A percentile compares a stretch with the other conserved stretches of the same genome.
Conservation (phyloP, 1,140 invertebrate species). For the Amphibalanus amphitrite region DNA sequence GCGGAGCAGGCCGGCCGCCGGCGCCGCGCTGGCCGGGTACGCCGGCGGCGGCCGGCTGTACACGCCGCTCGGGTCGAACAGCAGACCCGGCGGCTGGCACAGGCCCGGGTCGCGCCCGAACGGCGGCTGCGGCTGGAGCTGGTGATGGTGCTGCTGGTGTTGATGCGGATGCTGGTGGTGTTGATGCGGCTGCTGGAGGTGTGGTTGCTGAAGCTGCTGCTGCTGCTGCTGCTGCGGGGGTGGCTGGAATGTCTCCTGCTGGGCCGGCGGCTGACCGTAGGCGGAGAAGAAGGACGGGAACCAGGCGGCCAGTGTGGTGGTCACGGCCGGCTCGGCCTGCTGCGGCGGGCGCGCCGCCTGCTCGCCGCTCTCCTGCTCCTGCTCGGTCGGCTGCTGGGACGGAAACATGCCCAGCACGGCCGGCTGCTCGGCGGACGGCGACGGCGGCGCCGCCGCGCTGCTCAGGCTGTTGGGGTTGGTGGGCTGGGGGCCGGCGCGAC, state of each 20-base stretch:
- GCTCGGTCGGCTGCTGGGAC: conserved; percentile 7
- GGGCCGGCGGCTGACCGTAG: conserved; percentile 20
- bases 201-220: conserved; percentile 15
- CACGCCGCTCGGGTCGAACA: conserved; percentile 15
- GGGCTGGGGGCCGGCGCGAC: too few relatives aligned
- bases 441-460: background rate
- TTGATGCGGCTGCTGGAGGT: conserved; percentile 14
- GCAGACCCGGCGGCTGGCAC: conserved; percentile 10
- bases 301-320: background rate
- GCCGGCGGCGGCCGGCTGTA: conserved; percentile 14
- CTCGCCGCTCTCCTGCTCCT: conserved; percentile 7
- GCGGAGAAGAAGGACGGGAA: background rate
- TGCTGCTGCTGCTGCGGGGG: conserved; percentile 14
- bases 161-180: conserved; percentile 11
- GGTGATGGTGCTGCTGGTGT: conserved; percentile 23
- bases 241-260: conserved; percentile 16
- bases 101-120: conserved; percentile 14
- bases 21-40: conserved; percentile 14
- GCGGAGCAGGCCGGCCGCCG: conserved; percentile 18
- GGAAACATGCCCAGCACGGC: conserved; percentile 17
- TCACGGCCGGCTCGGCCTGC: conserved; percentile 8
- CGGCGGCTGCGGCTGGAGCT: conserved; percentile 8
- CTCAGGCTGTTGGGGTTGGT: background rate
- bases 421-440: background rate
- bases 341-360: conserved; percentile 15